phyloP scores from a whole-genome alignment of 2,888 invertebrate species.

The Cetonia aurata region DNA sequence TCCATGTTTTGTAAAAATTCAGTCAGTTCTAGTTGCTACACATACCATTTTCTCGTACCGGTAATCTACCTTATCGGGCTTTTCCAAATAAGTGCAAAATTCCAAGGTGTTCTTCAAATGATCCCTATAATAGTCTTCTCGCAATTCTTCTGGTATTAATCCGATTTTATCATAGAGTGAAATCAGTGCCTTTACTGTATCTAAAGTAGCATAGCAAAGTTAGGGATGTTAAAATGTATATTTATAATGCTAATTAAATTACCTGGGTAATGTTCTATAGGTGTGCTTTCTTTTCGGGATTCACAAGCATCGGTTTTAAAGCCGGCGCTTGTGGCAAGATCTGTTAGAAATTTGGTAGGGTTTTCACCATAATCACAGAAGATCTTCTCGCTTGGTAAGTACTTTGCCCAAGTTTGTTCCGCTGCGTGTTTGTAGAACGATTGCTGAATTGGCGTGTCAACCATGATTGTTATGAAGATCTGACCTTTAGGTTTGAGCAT shows the following conservation, averaged over 20 bases:
- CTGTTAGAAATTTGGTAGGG: not conserved
- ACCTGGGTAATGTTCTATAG: conserved; percentile 4
- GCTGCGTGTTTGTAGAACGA: not conserved
- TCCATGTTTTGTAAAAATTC: too few relatives aligned
- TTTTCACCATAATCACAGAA: not conserved
- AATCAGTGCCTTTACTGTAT: not conserved
- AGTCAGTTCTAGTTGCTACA: conserved; percentile 12
- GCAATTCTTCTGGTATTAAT: conserved; percentile 4
- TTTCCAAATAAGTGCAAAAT: not conserved
- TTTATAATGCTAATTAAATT: not conserved
- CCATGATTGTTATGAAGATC: conserved; percentile 5
- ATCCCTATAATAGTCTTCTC: conserved; percentile 10
- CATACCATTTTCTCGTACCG: too few relatives aligned
- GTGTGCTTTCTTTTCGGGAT: not conserved
- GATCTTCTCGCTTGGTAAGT: not conserved
- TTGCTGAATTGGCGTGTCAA: not conserved
- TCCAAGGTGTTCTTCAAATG: conserved; percentile 5
- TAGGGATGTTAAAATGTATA: too few relatives aligned
- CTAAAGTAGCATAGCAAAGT: not conserved
- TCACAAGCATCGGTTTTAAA: conserved; percentile 17
- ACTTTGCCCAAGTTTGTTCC: conserved; percentile 8
- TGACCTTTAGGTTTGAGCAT: too few relatives aligned
- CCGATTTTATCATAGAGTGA: not conserved
- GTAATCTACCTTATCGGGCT: too few relatives aligned
- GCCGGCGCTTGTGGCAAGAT: too few relatives aligned